Evolutionary conservation across 2,113 vertebrate genomes (phyloP).

Genomic region (Pseudorhombus dupliciocellatus): DNA sequence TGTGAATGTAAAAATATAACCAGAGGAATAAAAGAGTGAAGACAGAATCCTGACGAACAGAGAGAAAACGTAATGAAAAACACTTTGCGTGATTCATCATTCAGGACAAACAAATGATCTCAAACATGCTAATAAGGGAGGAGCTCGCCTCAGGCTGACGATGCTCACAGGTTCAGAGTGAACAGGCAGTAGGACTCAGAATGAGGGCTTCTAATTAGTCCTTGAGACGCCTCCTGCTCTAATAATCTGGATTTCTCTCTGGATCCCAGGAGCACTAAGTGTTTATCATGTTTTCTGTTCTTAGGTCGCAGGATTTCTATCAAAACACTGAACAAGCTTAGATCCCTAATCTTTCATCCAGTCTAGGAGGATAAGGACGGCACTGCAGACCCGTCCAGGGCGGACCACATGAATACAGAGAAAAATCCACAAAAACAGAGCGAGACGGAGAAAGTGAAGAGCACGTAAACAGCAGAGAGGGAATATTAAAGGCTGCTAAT

Average conservation of each 20-base stretch:
- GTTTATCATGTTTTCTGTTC: constrained; percentile 19
- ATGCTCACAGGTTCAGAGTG: background rate
- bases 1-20: too few relatives aligned
- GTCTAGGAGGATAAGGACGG: constrained; percentile 54
- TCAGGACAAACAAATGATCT: constrained; percentile 26
- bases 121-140: background rate
- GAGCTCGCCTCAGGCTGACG: background rate
- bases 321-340: constrained; percentile 52
- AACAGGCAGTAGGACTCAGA: constrained; percentile 22
- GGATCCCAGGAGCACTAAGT: constrained; percentile 33
- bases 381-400: constrained; percentile 29
- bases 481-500: constrained; percentile 56
- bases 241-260: constrained; percentile 49
- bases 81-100: background rate
- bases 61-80: background rate
- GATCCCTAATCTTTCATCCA: constrained; percentile 68
- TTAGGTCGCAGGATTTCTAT: constrained; percentile 38
- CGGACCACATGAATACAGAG: constrained; percentile 41
- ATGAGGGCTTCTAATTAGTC: constrained; percentile 45
- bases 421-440: constrained; percentile 37
- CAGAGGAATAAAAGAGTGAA: too few relatives aligned
- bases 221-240: constrained; percentile 12
- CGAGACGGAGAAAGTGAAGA: constrained; percentile 10
- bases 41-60: too few relatives aligned
- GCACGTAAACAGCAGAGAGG: constrained; percentile 53